Evolutionary conservation across 1,140 invertebrate genomes (phyloP).

Genomic region (Lerema accius): DNA sequence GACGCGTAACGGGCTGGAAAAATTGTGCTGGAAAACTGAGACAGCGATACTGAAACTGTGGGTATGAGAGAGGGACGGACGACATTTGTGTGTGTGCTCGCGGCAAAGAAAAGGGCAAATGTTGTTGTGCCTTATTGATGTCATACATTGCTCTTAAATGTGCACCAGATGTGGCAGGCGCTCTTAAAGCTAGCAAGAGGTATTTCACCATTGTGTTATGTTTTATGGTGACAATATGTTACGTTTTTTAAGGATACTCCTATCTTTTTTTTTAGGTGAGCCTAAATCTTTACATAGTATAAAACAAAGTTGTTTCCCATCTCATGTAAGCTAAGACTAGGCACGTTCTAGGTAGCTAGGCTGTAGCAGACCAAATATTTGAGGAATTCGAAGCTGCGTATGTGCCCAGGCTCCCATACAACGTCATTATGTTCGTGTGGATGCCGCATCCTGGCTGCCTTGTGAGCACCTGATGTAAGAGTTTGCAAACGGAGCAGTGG

Average conservation of each 20-base stretch:
- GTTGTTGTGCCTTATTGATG: slow-evolving; percentile 44
- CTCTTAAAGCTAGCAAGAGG: slow-evolving; percentile 40
- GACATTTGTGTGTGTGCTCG: slow-evolving; percentile 22
- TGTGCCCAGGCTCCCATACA: no score
- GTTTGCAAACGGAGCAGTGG: no score
- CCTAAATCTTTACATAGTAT: no score
- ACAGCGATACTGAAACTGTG: slow-evolving; percentile 10
- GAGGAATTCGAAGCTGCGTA: no score
- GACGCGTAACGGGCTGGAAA: slow-evolving; percentile 47
- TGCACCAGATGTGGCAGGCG: slow-evolving; percentile 46
- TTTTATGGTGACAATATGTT: not conserved
- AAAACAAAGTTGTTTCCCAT: no score
- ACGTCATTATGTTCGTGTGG: no score
- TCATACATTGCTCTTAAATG: slow-evolving; percentile 50
- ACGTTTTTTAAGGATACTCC: slow-evolving; percentile 10
- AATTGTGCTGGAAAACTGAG: slow-evolving; percentile 31
- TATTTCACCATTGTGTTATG: slow-evolving; percentile 31
- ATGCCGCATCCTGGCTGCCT: no score
- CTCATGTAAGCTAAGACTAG: no score
- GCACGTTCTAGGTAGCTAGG: no score
- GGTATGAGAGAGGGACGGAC: slow-evolving; percentile 21
- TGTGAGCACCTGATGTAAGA: no score
- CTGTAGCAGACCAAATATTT: no score
- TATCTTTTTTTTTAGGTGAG: no score
- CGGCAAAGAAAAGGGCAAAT: slow-evolving; percentile 39